These are phyloP conservation scores for Papilio dardanus DNA, from an alignment of 1,140 invertebrate genomes.

Conservation along the genomic window DNA sequence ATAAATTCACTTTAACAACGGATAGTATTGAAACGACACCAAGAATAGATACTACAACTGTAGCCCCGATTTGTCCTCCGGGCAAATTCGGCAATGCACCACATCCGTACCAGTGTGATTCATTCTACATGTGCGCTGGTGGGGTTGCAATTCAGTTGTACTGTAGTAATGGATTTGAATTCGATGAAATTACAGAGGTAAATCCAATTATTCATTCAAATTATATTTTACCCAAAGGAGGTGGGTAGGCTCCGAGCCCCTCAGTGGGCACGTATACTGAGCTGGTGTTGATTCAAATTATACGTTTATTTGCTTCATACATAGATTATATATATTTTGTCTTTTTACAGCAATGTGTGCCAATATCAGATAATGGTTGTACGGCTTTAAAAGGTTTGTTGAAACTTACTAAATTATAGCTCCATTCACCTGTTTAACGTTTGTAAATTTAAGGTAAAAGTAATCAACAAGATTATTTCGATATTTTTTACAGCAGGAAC, in stretches of 20 bases:
- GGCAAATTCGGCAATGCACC: constrained; percentile 48
- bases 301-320: too few species aligned
- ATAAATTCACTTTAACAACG: neutral
- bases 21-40: neutral
- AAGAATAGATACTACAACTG: constrained; percentile 31
- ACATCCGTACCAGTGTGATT: constrained; percentile 49
- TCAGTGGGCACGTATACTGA: too few species aligned
- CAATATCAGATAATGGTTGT: constrained; percentile 49
- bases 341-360: constrained; percentile 51
- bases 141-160: constrained; percentile 42
- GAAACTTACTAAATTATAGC: neutral
- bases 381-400: constrained; percentile 40
- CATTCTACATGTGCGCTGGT: constrained; percentile 48
- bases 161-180: constrained; percentile 43
- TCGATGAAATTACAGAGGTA: constrained; percentile 40
- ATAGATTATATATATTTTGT: too few species aligned
- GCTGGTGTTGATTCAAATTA: too few species aligned
- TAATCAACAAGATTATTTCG: neutral
- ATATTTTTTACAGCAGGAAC: neutral
- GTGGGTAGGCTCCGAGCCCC: too few species aligned
- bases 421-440: neutral
- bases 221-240: too few species aligned
- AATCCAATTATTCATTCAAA: too few species aligned
- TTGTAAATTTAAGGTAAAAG: neutral
- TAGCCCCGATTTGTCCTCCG: constrained; percentile 42